Percentiles rank a stretch among this genome's conserved stretches.
These are phyloP conservation scores for Gerris lacustris DNA, from an alignment of 2,888 invertebrate genomes.

Conservation along the genomic window DNA sequence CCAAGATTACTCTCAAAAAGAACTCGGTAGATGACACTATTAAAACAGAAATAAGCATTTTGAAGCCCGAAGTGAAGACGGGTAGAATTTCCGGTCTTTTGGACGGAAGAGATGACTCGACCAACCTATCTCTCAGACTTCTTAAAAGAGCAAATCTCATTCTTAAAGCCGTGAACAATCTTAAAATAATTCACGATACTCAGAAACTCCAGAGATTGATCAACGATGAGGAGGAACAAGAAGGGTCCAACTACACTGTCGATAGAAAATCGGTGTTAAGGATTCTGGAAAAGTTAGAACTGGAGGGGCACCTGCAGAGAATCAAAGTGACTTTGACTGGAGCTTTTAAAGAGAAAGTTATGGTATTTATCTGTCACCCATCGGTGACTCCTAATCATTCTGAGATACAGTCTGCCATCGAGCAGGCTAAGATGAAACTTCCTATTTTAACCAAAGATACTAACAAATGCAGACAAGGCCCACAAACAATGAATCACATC, in stretches of 20 bases:
- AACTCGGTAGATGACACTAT: constrained; percentile 33
- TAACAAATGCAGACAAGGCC: constrained; percentile 14
- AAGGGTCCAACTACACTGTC: constrained; percentile 44
- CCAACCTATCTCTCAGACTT: constrained; percentile 37
- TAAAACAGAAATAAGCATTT: constrained; percentile 28
- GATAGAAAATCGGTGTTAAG: constrained; percentile 54
- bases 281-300: constrained; percentile 45
- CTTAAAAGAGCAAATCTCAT: constrained; percentile 49
- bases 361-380: constrained; percentile 46
- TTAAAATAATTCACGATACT: constrained; percentile 47
- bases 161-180: constrained; percentile 46
- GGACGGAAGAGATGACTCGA: not conserved
- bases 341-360: constrained; percentile 38
- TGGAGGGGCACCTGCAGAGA: constrained; percentile 46
- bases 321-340: constrained; percentile 40
- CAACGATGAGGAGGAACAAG: constrained; percentile 43
- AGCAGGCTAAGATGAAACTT: constrained; percentile 49
- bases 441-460: constrained; percentile 33
- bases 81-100: not conserved
- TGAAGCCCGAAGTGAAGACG: constrained; percentile 12
- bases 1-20: constrained; percentile 18
- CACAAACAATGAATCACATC: no score
- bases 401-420: constrained; percentile 45
- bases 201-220: constrained; percentile 43
- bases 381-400: constrained; percentile 39